phyloP scores from a whole-genome alignment of 2,888 invertebrate species.

The Dryadula phaetusa region DNA sequence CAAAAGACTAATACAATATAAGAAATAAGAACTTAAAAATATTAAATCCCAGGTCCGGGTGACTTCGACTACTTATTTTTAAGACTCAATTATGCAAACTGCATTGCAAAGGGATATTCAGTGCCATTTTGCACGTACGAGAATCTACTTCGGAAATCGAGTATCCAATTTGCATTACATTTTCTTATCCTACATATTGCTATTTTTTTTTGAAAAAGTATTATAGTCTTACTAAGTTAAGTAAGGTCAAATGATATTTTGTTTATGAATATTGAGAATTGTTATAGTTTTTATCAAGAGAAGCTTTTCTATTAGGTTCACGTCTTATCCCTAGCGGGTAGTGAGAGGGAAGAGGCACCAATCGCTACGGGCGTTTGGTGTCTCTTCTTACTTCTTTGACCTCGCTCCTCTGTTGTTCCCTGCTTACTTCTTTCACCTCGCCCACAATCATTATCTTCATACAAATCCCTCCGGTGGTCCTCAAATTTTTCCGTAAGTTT shows the following conservation, averaged over 20 bases:
- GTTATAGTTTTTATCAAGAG: not conserved
- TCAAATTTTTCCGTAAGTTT: too few relatives aligned
- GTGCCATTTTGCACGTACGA: constrained; percentile 37
- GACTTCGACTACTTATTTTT: constrained; percentile 33
- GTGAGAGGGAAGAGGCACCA: too few relatives aligned
- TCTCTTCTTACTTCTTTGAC: too few relatives aligned
- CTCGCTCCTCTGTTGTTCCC: too few relatives aligned
- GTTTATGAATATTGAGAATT: constrained; percentile 6
- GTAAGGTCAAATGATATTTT: not conserved
- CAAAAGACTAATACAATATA: not conserved
- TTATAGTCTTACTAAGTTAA: not conserved
- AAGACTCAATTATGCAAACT: constrained; percentile 42
- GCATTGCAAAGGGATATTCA: constrained; percentile 36
- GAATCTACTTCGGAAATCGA: constrained; percentile 35
- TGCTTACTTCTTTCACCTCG: too few relatives aligned
- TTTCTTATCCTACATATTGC: constrained; percentile 28
- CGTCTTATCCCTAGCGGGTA: too few relatives aligned
- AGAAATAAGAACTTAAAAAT: constrained; percentile 17
- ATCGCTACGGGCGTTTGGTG: too few relatives aligned
- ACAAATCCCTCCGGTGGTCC: too few relatives aligned
- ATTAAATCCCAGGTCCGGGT: not conserved
- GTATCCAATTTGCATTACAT: constrained; percentile 41
- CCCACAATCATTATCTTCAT: too few relatives aligned
- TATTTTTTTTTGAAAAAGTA: constrained; percentile 10
- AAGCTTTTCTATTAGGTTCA: too few relatives aligned